These are phyloP conservation scores for Taenaris catops DNA, from an alignment of 2,888 invertebrate species.

Conservation along the genomic window DNA sequence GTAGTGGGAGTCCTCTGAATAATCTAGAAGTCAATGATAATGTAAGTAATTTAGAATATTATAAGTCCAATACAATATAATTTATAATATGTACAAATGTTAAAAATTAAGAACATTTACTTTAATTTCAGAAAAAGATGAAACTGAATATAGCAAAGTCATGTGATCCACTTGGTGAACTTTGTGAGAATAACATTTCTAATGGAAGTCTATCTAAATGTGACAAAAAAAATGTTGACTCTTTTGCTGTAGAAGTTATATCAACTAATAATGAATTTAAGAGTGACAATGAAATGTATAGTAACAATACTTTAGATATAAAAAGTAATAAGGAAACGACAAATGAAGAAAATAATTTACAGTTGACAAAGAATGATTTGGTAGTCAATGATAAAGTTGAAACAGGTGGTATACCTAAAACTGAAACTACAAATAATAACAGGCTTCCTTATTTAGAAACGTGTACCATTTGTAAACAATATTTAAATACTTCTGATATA, in stretches of 20 bases:
- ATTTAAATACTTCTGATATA: slow-evolving; percentile 67
- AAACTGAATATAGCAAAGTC: slow-evolving; percentile 32
- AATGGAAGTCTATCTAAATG: slow-evolving; percentile 13
- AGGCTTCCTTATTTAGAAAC: slow-evolving; percentile 43
- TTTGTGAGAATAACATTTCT: too few species aligned
- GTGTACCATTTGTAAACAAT: slow-evolving; percentile 66
- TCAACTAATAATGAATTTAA: slow-evolving; percentile 12
- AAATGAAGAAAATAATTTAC: slow-evolving; percentile 1
- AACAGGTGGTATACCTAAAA: background rate
- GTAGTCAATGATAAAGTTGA: background rate
- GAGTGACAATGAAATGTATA: slow-evolving; percentile 14
- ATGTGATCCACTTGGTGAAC: too few species aligned
- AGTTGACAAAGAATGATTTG: too few species aligned
- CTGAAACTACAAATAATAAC: slow-evolving; percentile 3
- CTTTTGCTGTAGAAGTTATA: slow-evolving; percentile 1
- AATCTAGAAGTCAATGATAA: slow-evolving; percentile 9
- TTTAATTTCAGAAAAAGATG: slow-evolving; percentile 43
- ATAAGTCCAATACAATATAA: too few species aligned
- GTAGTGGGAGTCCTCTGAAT: slow-evolving; percentile 37
- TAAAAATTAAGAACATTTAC: too few species aligned
- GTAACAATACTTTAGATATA: slow-evolving; percentile 10
- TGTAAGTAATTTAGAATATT: too few species aligned
- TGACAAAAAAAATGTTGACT: slow-evolving; percentile 3
- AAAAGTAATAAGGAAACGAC: slow-evolving; percentile 9
- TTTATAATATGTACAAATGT: too few species aligned